Conservation (phyloP, 1,140 invertebrate genomes). For the Ruditapes philippinarum region DNA sequence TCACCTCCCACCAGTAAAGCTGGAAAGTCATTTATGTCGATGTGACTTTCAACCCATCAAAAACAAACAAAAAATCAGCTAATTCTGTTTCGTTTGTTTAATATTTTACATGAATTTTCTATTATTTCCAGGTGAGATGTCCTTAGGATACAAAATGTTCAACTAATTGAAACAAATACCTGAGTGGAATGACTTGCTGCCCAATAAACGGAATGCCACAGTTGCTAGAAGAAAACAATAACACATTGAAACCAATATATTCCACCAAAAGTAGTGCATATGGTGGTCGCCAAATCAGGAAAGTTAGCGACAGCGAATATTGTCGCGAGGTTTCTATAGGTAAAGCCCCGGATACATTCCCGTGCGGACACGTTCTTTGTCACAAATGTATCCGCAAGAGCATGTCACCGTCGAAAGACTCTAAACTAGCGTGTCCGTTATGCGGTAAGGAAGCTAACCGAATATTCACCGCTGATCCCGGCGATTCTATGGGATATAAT, state of each 20-base stretch:
- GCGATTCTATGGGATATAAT: conserved; percentile 52
- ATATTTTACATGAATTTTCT: too few relatives aligned
- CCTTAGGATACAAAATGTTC: background rate
- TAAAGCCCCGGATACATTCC: conserved; percentile 82
- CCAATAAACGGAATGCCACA: background rate
- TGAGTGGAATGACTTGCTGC: background rate
- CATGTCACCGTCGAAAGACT: conserved; percentile 66
- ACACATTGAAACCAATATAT: conserved; percentile 51
- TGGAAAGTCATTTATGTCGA: too few relatives aligned
- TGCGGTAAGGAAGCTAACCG: conserved; percentile 71
- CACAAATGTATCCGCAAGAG: conserved; percentile 81
- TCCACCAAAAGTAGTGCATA: conserved; percentile 4
- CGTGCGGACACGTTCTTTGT: conserved; percentile 84
- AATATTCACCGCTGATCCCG: conserved; percentile 43
- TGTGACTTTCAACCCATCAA: too few relatives aligned
- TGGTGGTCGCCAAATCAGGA: conserved; percentile 54
- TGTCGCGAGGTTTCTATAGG: conserved; percentile 55
- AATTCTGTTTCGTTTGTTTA: too few relatives aligned
- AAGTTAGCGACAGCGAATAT: conserved; percentile 61
- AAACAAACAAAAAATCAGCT: too few relatives aligned
- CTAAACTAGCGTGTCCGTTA: conserved; percentile 71
- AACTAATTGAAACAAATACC: background rate
- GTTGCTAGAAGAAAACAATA: background rate
- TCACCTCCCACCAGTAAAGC: too few relatives aligned
- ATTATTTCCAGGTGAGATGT: background rate